Evolutionary conservation across 1,140 invertebrate genomes (phyloP), one percentile per base, ranked within the genome.

Genomic region (Oedothorax gibbosus): DNA sequence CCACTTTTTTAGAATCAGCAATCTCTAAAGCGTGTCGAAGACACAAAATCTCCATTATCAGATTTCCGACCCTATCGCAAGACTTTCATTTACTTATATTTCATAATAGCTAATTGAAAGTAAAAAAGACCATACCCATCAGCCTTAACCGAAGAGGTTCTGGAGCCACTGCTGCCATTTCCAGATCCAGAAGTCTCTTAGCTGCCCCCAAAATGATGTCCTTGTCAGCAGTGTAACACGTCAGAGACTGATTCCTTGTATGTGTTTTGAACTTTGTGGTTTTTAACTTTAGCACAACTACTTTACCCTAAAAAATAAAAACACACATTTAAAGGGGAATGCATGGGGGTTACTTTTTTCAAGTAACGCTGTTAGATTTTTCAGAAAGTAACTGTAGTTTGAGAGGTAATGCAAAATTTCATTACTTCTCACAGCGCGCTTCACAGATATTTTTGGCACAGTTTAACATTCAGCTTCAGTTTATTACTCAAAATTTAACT

Each of bases 201-300:
- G 91, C 91, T 11, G 90, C 87, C 51, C 88, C 86, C 54, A 87
- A 90, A 62, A 93, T 91, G 7, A 88, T 79, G 8, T 90, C 88
- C 7, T 80, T 54, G 83, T 91, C 89, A 79, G 87, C 80, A 8
- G 91, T 92, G 75, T 88, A 88, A 15, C 88, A 84, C 14, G 87
- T 62, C 18, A 92, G 77, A 50, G 90, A 89, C 54, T 89, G 87
- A 7, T 90, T 89, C 66, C 91, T 87, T 2, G 91, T 92, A 73
- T 89, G 90, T 0, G 92, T 89, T 72, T 91, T 88, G 88, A 92
- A 93, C 60, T 89, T 88, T 6, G 89, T 89, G 3, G 91, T 91
- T 88, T 93, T 93, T 15, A 92, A 87, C 87, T 93, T 93, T 0
- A 93, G 85, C 2, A 91, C 90, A n/a, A 93, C 89, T n/a, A 89